phyloP scores from a whole-genome alignment of 1,140 invertebrate genomes.

The Sitophilus oryzae region DNA sequence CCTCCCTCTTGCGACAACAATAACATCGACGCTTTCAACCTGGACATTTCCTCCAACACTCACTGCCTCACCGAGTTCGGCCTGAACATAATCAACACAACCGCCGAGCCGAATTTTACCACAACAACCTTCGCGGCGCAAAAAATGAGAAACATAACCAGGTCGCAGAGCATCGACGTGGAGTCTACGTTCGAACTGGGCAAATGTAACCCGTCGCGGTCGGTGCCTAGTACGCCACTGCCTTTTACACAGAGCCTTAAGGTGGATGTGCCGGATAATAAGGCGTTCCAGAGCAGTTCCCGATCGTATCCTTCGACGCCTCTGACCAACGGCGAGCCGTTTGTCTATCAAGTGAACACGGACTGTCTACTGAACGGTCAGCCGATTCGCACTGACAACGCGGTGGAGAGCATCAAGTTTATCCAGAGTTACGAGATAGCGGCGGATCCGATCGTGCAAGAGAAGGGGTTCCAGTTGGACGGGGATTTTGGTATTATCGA shows the following conservation, averaged over 20 bases:
- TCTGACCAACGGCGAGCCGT: slow-evolving; percentile 48
- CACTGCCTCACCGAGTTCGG: slow-evolving; percentile 40
- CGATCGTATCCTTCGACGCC: slow-evolving; percentile 62
- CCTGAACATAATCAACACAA: slow-evolving; percentile 56
- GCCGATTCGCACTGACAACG: slow-evolving; percentile 34
- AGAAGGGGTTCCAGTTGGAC: slow-evolving; percentile 27
- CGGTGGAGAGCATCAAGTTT: slow-evolving; percentile 18
- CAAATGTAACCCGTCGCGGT: slow-evolving; percentile 48
- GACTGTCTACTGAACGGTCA: slow-evolving; percentile 42
- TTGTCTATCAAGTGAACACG: slow-evolving; percentile 50
- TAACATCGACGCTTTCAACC: slow-evolving; percentile 39
- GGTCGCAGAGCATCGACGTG: slow-evolving; percentile 37
- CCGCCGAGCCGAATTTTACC: slow-evolving; percentile 53
- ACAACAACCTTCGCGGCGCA: not conserved
- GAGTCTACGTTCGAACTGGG: slow-evolving; percentile 26
- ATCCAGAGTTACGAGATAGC: slow-evolving; percentile 28
- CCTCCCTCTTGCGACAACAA: slow-evolving; percentile 30
- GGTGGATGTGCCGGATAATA: slow-evolving; percentile 7
- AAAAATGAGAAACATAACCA: slow-evolving; percentile 22
- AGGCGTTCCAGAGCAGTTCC: slow-evolving; percentile 43
- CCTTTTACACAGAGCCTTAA: slow-evolving; percentile 45
- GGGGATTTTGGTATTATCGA: slow-evolving; percentile 29
- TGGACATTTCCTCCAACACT: slow-evolving; percentile 25
- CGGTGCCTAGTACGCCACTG: slow-evolving; percentile 58
- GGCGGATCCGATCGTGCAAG: slow-evolving; percentile 26